Evolutionary conservation across 2,888 invertebrate species (phyloP), one percentile per base, ranked within the genome.

Genomic region (Melikaiella ostensackeni): DNA sequence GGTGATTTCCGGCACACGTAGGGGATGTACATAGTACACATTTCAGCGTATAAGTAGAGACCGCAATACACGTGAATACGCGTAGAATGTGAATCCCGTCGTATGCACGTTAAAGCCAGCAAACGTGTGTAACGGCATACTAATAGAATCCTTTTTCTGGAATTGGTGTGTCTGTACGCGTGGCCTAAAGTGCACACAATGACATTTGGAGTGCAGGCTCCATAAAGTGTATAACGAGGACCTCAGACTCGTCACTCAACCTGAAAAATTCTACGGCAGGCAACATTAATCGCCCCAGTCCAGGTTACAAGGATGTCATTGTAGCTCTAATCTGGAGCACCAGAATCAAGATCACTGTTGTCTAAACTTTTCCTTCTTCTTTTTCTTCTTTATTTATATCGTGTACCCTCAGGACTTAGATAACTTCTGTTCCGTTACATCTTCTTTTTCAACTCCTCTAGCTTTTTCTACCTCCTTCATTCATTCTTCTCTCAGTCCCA

Each of bases 211-310:
- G 19, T 35, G 13, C n/a, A 63, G 35, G 4, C 63, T n/a, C 21
- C 55, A 55, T 55, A 21, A 21, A 21, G 8, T 59, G 75, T 81
- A 64, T 79, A 81, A 81, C 74, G 76, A 79, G 75, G 74, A 75
- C 66, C 63, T 75, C 62, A 11, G 61, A 66, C 76, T 79, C 81
- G 78, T 79, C 75, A 78, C 66, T 81, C 75, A 79, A 75, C 70
- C 75, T 33, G 76, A 79, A 81, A 82, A 82, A 82, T 82, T 77
- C 63, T 63, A 62, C 66, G 50, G 27, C 16, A 75, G 33, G 24
- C 64, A 61, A 59, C 77, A 75, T 78, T 64, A 76, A 33, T 27
- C 74, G 61, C 27, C 27, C 55, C 33, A n/a, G 9, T 30, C 16
- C 13, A 38, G 27, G n/a, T n/a, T n/a, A n/a, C n/a, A n/a, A n/a